These are phyloP conservation scores for Styela clava DNA, from an alignment of 23 tunicate genomes.

Conservation along the genomic window DNA sequence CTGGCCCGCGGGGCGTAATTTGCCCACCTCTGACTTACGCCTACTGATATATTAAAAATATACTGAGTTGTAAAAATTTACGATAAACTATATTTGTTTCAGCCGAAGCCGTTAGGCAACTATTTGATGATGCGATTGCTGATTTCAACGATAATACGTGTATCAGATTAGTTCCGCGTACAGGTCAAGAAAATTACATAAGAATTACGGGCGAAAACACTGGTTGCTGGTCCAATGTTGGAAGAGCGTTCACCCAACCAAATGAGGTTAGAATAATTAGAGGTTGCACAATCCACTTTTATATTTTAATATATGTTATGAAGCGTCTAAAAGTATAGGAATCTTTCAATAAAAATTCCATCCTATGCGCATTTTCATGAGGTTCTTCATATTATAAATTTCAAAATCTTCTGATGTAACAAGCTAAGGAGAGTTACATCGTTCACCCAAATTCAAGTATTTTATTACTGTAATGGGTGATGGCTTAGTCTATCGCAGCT, in stretches of 20 bases:
- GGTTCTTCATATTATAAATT: no score
- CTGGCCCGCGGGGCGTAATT: no score
- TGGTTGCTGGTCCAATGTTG: background rate
- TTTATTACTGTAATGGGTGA: no score
- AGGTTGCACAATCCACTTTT: no score
- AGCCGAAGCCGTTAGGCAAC: background rate
- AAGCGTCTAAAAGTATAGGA: background rate
- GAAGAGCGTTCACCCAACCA: background rate
- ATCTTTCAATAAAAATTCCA: background rate
- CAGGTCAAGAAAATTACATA: background rate
- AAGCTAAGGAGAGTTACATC: no score
- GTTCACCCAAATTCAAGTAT: no score
- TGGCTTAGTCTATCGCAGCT: no score
- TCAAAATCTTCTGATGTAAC: no score
- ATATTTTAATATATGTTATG: no score
- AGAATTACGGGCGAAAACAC: background rate
- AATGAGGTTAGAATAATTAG: background rate
- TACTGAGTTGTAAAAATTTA: background rate
- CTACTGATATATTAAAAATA: no score
- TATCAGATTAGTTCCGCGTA: background rate
- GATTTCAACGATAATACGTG: background rate
- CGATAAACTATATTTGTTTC: background rate
- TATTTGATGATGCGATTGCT: background rate
- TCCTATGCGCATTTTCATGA: no score
- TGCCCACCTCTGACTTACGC: no score